phyloP scores from a whole-genome alignment of 2,113 vertebrate genomes.

The Heteronetta atricapilla region DNA sequence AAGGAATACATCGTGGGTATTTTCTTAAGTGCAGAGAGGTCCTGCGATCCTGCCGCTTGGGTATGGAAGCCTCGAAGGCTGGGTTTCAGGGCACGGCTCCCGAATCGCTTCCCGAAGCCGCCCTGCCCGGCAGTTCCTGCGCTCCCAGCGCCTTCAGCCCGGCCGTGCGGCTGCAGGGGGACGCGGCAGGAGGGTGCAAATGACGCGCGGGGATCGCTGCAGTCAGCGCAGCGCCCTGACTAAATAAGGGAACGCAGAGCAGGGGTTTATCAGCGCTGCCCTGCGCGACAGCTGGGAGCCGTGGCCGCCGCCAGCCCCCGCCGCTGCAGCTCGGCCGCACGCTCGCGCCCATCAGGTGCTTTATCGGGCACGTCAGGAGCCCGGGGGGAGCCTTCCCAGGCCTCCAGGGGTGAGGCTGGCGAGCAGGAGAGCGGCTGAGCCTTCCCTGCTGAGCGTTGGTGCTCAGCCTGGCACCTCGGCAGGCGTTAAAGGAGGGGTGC shows the following conservation, averaged over 20 bases:
- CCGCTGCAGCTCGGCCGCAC: neutral
- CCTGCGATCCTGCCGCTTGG: neutral
- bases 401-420: neutral
- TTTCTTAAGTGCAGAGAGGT: neutral
- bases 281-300: slow-evolving; percentile 82
- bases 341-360: neutral
- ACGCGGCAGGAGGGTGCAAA: slow-evolving; percentile 77
- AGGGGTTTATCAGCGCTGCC: slow-evolving; percentile 80
- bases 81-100: neutral
- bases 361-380: neutral
- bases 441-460: neutral
- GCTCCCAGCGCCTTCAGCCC: slow-evolving; percentile 60
- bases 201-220: slow-evolving; percentile 79
- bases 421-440: neutral
- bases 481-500: too few relatives aligned
- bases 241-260: slow-evolving; percentile 88
- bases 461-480: too few relatives aligned
- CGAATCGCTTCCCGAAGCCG: neutral
- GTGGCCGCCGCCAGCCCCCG: neutral
- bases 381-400: neutral
- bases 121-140: slow-evolving; percentile 46
- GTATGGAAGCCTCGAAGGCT: neutral
- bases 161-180: slow-evolving; percentile 60
- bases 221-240: slow-evolving; percentile 85
- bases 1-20: neutral